These are phyloP conservation scores for Thunnus thynnus DNA, from an alignment of 2,113 vertebrate genomes.

Conservation along the genomic window DNA sequence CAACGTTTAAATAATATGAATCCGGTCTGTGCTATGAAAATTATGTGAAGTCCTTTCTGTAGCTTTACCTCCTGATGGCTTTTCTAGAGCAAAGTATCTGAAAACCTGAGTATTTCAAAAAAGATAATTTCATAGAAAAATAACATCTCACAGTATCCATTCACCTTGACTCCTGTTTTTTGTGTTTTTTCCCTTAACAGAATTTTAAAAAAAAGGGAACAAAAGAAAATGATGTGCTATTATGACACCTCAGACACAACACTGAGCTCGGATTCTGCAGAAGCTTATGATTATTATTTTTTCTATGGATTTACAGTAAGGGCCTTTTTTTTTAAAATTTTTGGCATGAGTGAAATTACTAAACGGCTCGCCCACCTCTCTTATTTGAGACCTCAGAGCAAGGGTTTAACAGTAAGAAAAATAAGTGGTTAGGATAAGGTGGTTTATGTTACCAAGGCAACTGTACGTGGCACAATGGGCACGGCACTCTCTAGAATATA, in stretches of 20 bases:
- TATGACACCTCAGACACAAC: slow-evolving; percentile 38
- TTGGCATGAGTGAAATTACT: slow-evolving; percentile 64
- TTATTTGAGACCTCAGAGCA: slow-evolving; percentile 56
- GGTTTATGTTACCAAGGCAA: slow-evolving; percentile 83
- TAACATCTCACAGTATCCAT: slow-evolving; percentile 78
- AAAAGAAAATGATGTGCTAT: slow-evolving; percentile 49
- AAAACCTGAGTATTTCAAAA: slow-evolving; percentile 82
- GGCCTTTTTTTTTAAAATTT: slow-evolving; percentile 33
- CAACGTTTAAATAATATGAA: slow-evolving; percentile 31
- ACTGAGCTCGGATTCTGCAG: slow-evolving; percentile 47
- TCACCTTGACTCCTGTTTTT: slow-evolving; percentile 28
- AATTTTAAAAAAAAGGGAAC: slow-evolving; percentile 24
- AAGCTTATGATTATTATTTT: slow-evolving; percentile 17
- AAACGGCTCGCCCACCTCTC: slow-evolving; percentile 50
- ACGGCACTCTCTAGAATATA: slow-evolving; percentile 72
- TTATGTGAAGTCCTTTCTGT: slow-evolving; percentile 44
- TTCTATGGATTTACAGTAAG: slow-evolving; percentile 42
- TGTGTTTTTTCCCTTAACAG: slow-evolving; percentile 9
- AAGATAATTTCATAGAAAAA: slow-evolving; percentile 80
- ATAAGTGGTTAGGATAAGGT: slow-evolving; percentile 71
- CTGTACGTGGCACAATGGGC: slow-evolving; percentile 76
- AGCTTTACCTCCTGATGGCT: slow-evolving; percentile 69
- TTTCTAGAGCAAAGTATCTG: slow-evolving; percentile 72
- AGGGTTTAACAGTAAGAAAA: slow-evolving; percentile 78
- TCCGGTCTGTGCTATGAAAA: slow-evolving; percentile 24